phyloP scores from a whole-genome alignment of 2,113 vertebrate species.

The Burhinus oedicnemus region DNA sequence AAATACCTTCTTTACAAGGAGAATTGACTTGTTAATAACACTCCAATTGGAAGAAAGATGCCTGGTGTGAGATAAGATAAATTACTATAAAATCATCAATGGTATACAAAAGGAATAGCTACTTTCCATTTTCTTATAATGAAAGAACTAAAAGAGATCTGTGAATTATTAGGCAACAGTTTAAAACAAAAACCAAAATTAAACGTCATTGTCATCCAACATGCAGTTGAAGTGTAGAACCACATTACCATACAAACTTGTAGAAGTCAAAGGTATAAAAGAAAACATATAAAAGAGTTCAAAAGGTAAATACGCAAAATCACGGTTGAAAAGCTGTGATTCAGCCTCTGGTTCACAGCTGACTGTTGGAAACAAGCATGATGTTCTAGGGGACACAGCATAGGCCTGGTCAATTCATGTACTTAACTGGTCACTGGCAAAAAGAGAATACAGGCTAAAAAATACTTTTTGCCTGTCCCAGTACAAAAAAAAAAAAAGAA shows the following conservation, averaged over 20 bases:
- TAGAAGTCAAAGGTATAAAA: not conserved
- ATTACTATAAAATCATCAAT: not conserved
- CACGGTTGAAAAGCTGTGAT: not conserved
- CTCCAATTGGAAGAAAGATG: not conserved
- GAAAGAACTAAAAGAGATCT: not conserved
- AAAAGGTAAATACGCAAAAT: not conserved
- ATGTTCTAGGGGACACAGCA: not conserved
- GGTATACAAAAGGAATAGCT: not conserved
- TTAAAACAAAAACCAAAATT: not conserved
- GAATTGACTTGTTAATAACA: not conserved
- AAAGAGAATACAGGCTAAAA: not conserved
- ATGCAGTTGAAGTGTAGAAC: not conserved
- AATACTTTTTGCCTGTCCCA: not conserved
- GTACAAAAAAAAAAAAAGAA: not conserved
- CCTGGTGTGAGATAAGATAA: not conserved
- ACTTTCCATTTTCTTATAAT: not conserved
- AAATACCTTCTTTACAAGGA: not conserved
- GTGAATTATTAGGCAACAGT: not conserved
- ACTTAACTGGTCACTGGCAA: not conserved
- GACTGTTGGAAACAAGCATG: not conserved
- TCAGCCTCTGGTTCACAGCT: not conserved
- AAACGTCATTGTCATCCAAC: not conserved
- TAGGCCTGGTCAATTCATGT: not conserved
- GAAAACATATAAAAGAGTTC: not conserved
- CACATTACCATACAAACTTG: not conserved